A percentile compares a stretch with the other conserved stretches of the same genome.
These are phyloP conservation scores for Bos indicus DNA, from an alignment of 2,113 vertebrate species.

Conservation along the genomic window DNA sequence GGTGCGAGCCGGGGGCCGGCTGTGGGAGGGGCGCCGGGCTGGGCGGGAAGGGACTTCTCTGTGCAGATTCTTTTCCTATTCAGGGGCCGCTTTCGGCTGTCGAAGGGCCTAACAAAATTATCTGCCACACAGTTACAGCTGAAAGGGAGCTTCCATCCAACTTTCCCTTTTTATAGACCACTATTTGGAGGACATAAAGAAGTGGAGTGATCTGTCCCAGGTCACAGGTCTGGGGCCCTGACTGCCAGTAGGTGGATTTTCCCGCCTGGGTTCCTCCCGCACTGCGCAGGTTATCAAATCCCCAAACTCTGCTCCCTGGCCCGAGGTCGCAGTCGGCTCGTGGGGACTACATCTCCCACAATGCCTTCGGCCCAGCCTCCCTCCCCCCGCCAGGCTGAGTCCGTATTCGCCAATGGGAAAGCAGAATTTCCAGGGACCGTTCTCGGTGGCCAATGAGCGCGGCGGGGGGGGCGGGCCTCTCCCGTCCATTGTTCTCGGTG, in stretches of 20 bases:
- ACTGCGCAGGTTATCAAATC: background rate
- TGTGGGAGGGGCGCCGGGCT: background rate
- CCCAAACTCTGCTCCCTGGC: fast-evolving
- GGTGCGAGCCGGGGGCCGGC: background rate
- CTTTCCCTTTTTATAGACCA: background rate
- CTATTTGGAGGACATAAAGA: background rate
- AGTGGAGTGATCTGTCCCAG: background rate
- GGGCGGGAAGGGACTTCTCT: too few species aligned
- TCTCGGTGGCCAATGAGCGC: conserved; percentile 25
- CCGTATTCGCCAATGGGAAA: background rate
- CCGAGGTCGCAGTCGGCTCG: fast-evolving
- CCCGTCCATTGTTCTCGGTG: conserved; percentile 73
- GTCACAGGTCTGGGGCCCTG: background rate
- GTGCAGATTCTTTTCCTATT: background rate
- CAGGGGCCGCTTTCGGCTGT: background rate
- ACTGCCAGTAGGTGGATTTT: background rate
- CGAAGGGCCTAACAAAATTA: background rate
- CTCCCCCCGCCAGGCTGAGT: background rate
- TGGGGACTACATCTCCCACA: conserved; percentile 59
- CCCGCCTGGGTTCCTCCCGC: fast-evolving
- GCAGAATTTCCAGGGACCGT: background rate
- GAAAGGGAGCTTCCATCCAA: background rate
- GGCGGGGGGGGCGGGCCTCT: conserved; percentile 6
- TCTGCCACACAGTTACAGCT: background rate
- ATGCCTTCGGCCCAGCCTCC: background rate